Evolutionary conservation across 2,797 vertebrate species (phyloP).

Genomic region (Pempheris klunzingeri): DNA sequence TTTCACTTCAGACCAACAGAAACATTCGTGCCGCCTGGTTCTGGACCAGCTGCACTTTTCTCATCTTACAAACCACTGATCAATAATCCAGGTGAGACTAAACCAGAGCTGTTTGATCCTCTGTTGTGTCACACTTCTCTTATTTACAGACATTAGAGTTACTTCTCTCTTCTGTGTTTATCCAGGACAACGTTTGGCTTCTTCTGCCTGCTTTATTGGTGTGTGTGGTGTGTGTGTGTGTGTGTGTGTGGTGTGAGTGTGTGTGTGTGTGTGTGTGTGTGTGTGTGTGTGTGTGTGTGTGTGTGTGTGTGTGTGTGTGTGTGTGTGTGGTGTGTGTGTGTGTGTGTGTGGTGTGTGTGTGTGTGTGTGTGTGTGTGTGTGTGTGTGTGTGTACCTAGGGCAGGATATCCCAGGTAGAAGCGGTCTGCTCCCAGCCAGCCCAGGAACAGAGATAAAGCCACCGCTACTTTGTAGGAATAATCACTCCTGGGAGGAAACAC

Average conservation of each 20-base stretch:
- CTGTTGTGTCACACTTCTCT: too few relatives aligned
- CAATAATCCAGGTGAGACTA: too few relatives aligned
- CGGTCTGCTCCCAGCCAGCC: constrained; percentile 98
- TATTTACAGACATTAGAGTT: too few relatives aligned
- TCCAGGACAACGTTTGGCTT: too few relatives aligned
- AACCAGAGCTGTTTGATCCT: too few relatives aligned
- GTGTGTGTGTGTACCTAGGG: constrained; percentile 86
- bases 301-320: not conserved
- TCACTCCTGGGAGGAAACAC: constrained; percentile 86
- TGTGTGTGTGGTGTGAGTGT: constrained; percentile 3
- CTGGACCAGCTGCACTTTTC: too few relatives aligned
- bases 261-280: constrained; percentile 18
- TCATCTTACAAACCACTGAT: too few relatives aligned
- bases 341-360: constrained; percentile 15
- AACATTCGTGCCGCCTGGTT: too few relatives aligned
- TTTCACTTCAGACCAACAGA: too few relatives aligned
- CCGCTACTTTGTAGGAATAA: constrained; percentile 97
- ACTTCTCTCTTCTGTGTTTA: too few relatives aligned
- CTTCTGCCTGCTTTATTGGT: too few relatives aligned
- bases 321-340: constrained; percentile 2
- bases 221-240: not conserved
- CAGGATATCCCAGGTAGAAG: constrained; percentile 98
- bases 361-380: constrained; percentile 13
- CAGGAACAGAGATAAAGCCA: constrained; percentile 96
- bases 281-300: not conserved